Evolutionary conservation across 2,888 invertebrate genomes (phyloP), one percentile per base, ranked within the genome.

Genomic region (Drosophila fulvimacula): DNA sequence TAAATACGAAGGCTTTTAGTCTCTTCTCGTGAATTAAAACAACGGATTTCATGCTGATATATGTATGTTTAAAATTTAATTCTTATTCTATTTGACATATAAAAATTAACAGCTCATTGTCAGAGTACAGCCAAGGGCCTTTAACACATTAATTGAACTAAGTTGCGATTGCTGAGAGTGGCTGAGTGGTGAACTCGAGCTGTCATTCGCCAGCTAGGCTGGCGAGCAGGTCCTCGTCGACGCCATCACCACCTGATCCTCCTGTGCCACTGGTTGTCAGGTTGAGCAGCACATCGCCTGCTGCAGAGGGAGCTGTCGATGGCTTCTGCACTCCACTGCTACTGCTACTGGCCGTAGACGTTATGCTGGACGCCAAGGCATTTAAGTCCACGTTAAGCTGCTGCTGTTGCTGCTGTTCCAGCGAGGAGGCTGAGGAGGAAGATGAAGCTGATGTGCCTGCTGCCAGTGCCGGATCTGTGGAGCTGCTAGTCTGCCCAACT

Each of bases 121-220:
- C 44, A 27, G 24, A 32, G 42, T 58, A 24, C 51, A 71, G 41
- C 17, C 51, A n/a, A 55, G 19, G 13, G 42, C 42, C 32, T 49
- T 51, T 27, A 38, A 65, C 48, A 44, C 36, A 46, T 53, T 41
- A 17, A 17, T 39, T 49, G 11, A 70, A 41, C 73, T 61, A 74
- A 36, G 38, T 49, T 48, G 46, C 13, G 15, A 52, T 68, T 51
- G n/a, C 32, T 24, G 60, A 46, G 21, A 55, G 39, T 21, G 36
- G 15, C 30, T 63, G 13, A 48, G 27, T 24, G 39, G 27, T 21
- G 39, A 49, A 5, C 36, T 46, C 15, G 10, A 48, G 24, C 32
- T 66, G 86, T 90, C 83, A 88, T 86, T 88, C 90, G 56, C 87
- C 90, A 53, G 87, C 81, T 69, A 88, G 63, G 51, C 89, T 85